phyloP scores from a whole-genome alignment of 2,888 invertebrate species.

The Drosophila borealis region DNA sequence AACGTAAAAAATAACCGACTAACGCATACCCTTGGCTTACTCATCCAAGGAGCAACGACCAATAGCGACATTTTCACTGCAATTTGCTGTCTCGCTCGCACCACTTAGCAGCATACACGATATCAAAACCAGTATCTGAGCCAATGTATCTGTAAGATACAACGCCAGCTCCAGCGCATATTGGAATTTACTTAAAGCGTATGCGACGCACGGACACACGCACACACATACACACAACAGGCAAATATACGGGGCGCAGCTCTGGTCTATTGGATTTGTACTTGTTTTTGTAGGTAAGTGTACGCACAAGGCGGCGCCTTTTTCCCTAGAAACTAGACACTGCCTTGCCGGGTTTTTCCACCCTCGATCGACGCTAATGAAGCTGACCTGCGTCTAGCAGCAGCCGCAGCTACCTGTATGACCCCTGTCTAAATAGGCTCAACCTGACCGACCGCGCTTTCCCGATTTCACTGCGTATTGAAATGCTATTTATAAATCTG shows the following conservation, averaged over 20 bases:
- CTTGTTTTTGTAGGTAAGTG: conserved; percentile 52
- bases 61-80: conserved; percentile 57
- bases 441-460: conserved; percentile 23
- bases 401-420: conserved; percentile 57
- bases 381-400: conserved; percentile 50
- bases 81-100: conserved; percentile 31
- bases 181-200: conserved; percentile 76
- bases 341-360: conserved; percentile 47
- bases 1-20: not conserved
- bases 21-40: conserved; percentile 61
- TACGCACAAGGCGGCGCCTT: conserved; percentile 38
- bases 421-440: conserved; percentile 1
- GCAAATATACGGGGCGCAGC: conserved; percentile 9
- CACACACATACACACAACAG: conserved; percentile 1
- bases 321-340: conserved; percentile 46
- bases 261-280: conserved; percentile 66
- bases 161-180: conserved; percentile 64
- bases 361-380: conserved; percentile 59
- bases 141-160: conserved; percentile 78
- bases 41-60: conserved; percentile 69
- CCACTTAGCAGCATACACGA: conserved; percentile 51
- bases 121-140: conserved; percentile 76
- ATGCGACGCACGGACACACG: conserved; percentile 58
- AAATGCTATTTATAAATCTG: conserved; percentile 73
- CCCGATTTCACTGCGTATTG: conserved; percentile 68